Conservation (phyloP, 2,888 invertebrate genomes). For the Priocnemis perturbator region DNA sequence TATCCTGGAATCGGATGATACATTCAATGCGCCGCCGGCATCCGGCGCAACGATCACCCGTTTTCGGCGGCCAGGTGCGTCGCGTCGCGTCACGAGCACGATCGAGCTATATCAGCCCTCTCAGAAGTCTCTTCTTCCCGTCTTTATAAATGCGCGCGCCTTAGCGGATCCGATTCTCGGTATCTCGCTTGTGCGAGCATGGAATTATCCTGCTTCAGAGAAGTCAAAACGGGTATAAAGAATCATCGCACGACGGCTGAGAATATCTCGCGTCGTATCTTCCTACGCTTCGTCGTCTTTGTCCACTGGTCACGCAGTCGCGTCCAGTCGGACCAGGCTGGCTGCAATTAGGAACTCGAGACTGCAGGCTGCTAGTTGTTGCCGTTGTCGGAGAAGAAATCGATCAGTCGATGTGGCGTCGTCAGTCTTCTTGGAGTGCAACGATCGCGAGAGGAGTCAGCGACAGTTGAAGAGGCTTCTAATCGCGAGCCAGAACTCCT, state of each 20-base stretch:
- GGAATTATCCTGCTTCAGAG: no score
- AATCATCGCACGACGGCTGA: no score
- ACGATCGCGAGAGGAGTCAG: conserved; percentile 16
- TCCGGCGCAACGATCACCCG: background rate
- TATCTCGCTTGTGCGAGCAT: no score
- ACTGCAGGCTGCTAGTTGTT: no score
- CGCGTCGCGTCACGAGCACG: conserved; percentile 10
- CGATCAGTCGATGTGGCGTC: background rate
- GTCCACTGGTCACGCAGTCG: no score
- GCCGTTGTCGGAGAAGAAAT: background rate
- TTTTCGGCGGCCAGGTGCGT: background rate
- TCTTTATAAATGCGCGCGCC: conserved; percentile 37
- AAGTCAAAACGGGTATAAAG: no score
- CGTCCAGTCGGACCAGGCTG: no score
- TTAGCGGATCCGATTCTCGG: no score
- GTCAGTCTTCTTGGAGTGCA: conserved; percentile 48
- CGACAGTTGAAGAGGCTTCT: conserved; percentile 10
- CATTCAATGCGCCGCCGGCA: conserved; percentile 25
- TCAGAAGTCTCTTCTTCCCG: conserved; percentile 4
- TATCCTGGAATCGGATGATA: conserved; percentile 53
- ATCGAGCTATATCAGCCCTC: conserved; percentile 7
- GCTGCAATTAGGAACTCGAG: no score
- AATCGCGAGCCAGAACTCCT: conserved; percentile 3
- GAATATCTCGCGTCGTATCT: no score
- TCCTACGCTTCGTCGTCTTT: no score